Conservation (phyloP, 2,888 invertebrate genomes). For the Nematopogon swammerdamellus region DNA sequence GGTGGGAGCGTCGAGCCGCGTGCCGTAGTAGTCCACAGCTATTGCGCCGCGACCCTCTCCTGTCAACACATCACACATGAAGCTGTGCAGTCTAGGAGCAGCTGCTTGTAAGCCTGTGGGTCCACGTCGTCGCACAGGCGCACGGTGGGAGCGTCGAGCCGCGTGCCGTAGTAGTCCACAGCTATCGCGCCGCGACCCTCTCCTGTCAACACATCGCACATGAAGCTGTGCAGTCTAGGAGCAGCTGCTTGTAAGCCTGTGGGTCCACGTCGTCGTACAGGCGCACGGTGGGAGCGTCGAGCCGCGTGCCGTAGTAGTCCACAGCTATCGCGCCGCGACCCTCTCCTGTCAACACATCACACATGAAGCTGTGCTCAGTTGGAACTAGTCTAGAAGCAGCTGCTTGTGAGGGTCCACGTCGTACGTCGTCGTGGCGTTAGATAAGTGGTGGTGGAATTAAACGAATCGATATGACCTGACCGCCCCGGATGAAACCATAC, state of each 20-base stretch:
- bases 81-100: neutral
- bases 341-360: too few relatives aligned
- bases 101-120: constrained; percentile 6
- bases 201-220: too few relatives aligned
- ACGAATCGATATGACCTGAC: too few relatives aligned
- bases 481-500: too few relatives aligned
- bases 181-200: constrained; percentile 9
- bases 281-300: constrained; percentile 5
- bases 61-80: constrained; percentile 2
- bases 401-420: constrained; percentile 6
- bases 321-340: constrained; percentile 9
- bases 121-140: constrained; percentile 6
- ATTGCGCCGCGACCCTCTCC: constrained; percentile 10
- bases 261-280: constrained; percentile 5
- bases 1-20: constrained; percentile 3
- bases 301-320: constrained; percentile 6
- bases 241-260: constrained; percentile 6
- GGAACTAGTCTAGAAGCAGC: constrained; percentile 1
- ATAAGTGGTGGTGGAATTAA: too few relatives aligned
- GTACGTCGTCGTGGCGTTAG: too few relatives aligned
- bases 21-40: constrained; percentile 8
- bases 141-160: constrained; percentile 4
- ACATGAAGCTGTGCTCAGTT: too few relatives aligned
- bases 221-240: neutral
- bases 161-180: constrained; percentile 8